Base-by-base conservation (phyloP, 2,113 vertebrate genomes). In the Tylochromis polylepis region DNA sequence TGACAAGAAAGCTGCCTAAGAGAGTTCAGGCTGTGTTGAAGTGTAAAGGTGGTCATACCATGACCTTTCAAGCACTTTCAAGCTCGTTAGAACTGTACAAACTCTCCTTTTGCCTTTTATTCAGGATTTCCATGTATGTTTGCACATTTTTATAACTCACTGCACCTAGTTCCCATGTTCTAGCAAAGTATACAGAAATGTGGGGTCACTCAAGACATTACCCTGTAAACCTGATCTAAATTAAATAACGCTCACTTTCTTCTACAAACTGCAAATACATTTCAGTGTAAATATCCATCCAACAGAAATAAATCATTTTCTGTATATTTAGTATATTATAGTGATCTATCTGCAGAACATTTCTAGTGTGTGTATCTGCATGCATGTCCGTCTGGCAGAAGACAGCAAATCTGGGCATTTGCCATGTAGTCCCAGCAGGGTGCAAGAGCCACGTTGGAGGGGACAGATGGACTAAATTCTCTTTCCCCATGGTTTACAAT, bases 391-490 rank as follows among this genome's bases (percentile, higher is more conserved):
- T 87, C 85, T 94, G 94, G 94, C 94, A 92, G 80, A 84, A 87
- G 89, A 88, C 85, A 49, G 82, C 4, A 29, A 81, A 62, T 89
- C 91, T 95, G 94, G 93, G 89, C 75, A 9, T 49, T 57, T 93
- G 95, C 95, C 94, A 95, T 77, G 86, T 92, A 83, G 81, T 95
- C 92, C 79, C 94, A 95, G 91, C 93, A 86, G 94, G 95, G 87
- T 79, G 92, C 84, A 60, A 14, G 82, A 91, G 87, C 89, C 81
- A 90, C 90, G 81, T 53, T 80, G 90, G 92, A 92, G 93, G 84
- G 87, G 94, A 95, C 95, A 95, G 95, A 95, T 95, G 94, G 95
- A 95, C 89, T 88, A 77, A 89, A 92, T 92, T 95, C 90, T 91
- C 89, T 91, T 89, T 90, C 91, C 85, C 85, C 81, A 24, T 43